Conservation (phyloP, 2,113 vertebrate species). For the Prochilodus magdalenae region DNA sequence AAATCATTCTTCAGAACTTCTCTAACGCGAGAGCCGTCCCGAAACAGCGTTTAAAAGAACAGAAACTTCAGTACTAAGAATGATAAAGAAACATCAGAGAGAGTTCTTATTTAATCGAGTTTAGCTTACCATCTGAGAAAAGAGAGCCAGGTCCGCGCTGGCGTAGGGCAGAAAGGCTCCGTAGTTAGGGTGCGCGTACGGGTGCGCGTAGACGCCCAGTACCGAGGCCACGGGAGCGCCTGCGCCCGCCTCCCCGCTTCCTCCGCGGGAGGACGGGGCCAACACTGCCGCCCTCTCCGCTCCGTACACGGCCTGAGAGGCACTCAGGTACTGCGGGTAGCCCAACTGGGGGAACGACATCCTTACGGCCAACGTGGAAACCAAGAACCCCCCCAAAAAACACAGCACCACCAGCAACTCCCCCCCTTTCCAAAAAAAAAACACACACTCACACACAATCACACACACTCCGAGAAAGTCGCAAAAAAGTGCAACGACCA, state of each 20-base stretch:
- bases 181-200: slow-evolving; percentile 92
- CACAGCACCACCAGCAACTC: slow-evolving; percentile 21
- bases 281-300: slow-evolving; percentile 88
- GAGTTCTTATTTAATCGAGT: no score
- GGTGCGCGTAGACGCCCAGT: slow-evolving; percentile 93
- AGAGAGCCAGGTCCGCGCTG: slow-evolving; percentile 92
- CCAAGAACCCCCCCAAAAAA: slow-evolving; percentile 63
- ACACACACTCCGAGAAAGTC: slow-evolving; percentile 43
- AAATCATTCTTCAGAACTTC: no score
- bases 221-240: slow-evolving; percentile 88
- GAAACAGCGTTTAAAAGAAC: no score
- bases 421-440: neutral
- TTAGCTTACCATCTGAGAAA: slow-evolving; percentile 94
- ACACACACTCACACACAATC: slow-evolving; percentile 39
- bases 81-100: no score
- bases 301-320: slow-evolving; percentile 91
- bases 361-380: slow-evolving; percentile 72
- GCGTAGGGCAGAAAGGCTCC: slow-evolving; percentile 96
- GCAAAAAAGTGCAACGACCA: slow-evolving; percentile 33
- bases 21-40: no score
- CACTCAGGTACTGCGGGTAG: slow-evolving; percentile 93
- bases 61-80: no score
- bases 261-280: slow-evolving; percentile 85
- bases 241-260: slow-evolving; percentile 84
- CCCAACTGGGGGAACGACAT: slow-evolving; percentile 98